Base-by-base conservation (phyloP, 2,888 invertebrate species). In the Ariolimax columbianus region DNA sequence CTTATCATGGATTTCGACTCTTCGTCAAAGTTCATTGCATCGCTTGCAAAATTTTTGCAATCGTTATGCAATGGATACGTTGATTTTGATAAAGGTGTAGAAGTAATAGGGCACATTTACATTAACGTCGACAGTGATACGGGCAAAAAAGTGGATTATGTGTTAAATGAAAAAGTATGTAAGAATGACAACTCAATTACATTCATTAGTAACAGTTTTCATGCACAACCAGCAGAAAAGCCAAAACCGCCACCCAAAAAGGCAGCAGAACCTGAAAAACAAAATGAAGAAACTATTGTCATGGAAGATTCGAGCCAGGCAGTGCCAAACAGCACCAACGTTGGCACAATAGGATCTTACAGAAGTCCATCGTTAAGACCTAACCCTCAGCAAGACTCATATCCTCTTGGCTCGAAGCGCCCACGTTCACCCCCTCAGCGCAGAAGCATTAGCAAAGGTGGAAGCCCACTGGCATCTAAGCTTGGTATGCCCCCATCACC, bases 201-300 rank as follows among this genome's bases (percentile, higher is more conserved):
- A 51, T 88, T 88, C 70, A 87, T 88, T 36, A 88, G 88, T 70
- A 88, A 88, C 78, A 88, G 88, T 55, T 88, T 88, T 82, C 88
- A 87, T 86, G 88, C 88, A 36, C 86, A 85, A 63, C 87, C 87
- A 77, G 86, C 85, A 51, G 79, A 83, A 30, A 87, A 87, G 70
- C 80, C 79, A 11, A 84, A 87, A 55, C 83, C 84, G 77, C 59
- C 78, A 23, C 59, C 80, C 14, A 83, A 85, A 38, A 86, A 86
- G 66, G 55, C 82, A 70, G 55, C 80, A 59, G 77, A 81, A 63
- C 51, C 73, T n/a, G 75, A 85, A 9, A 84, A 80, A 72, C 84
- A 86, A 72, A 84, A 86, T 63, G 84, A 86, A 23, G 79, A 73
- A 14, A 55, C 82, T 6, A 47, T 77, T 73, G 55, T 81, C 36